Base-by-base conservation (phyloP, 2,797 vertebrate species). In the Glossophaga mutica region DNA sequence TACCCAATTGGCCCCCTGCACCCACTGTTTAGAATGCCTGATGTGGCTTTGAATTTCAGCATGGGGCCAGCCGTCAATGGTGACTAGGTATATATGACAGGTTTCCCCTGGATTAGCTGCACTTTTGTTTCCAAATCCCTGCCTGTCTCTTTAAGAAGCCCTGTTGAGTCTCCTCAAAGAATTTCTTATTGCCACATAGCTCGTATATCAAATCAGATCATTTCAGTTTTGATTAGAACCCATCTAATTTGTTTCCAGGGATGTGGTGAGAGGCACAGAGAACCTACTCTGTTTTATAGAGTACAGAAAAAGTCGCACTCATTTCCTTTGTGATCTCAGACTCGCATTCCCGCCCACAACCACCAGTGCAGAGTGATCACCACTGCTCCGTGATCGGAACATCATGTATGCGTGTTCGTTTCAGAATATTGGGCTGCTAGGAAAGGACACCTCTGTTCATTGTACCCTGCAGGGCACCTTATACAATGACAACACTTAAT, bases 31-130 rank as follows among this genome's bases (percentile, higher is more conserved):
- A 15, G 59, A 59, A 16, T 37, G 26, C 34, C n/a, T n/a, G 12
- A 52, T 16, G 1, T 52, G 50, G 44, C 52, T 81, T 76, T 83
- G 39, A 3, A 12, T 77, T 68, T 82, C 34, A 44, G 0, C 2
- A 0, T 78, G 34, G 14, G 14, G 11, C 32, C 48, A 7, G n/a
- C 55, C 2, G 4, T 71, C 90, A 42, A 0, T 37, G 19, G 15
- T 89, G 7, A 70, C 37, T 52, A 57, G 24, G 70, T 82, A 16
- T 6, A 44, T 6, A 32, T 34, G 57, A 37, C 44, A 55, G 7
- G 52, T 55, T 24, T 90, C 37, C n/a, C 24, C 37, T 2, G 12
- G 22, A 39, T 84, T 32, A 74, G 29, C 10, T 62, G 42, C 18
- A 15, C 14, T 22, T 44, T 44, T 77, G 39, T 46, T 11, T 84